Base-by-base conservation (phyloP, 2,113 vertebrate genomes). In the Apeltes quadracus region DNA sequence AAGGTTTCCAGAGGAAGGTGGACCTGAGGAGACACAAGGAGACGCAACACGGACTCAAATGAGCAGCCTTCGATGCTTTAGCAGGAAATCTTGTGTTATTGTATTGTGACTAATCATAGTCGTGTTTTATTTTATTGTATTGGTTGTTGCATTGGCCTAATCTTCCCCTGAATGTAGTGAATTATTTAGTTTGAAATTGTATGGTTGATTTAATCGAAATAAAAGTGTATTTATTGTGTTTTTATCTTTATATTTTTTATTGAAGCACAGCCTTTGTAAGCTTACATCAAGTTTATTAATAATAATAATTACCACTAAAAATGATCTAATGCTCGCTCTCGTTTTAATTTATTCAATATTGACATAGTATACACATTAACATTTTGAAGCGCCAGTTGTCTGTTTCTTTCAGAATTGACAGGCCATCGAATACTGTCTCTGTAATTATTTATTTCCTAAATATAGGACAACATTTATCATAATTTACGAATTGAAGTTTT, bases 1-100 rank as follows among this genome's bases (percentile, higher is more conserved):
- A 97, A 89, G 96, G 98, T 38, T 99, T 99, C 90, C 98, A 98
- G 78, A 92, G 97, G 50, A 99, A 98, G 72, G 97, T 97, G 91
- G 98, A 99, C 85, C 93, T 99, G 87, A 89, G 96, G 81, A 92
- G 97, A 75, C 98, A 99, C 88, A 94, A 96, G 80, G 97, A 99
- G 90, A 98, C 96, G 0, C 97, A 98, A 85, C 97, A 99, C 0
- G 96, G 95, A 79, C 91, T 97, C 70, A 98, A 99, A 83, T 98
- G 93, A 95, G 18, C 55, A 1, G n/a, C 32, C 9, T 3, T 1
- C 5, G 10, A 41, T 5, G 50, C 22, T 50, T 57, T 2, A 1
- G 41, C 1, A 43, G 11, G 6, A 18, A 56, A 63, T 25, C 50
- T 39, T 39, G 79, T 73, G 73, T 70, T 5, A 61, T 44, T 50